Conservation (phyloP, 2,113 vertebrate genomes). For the Myanophis thanlyinensis region DNA sequence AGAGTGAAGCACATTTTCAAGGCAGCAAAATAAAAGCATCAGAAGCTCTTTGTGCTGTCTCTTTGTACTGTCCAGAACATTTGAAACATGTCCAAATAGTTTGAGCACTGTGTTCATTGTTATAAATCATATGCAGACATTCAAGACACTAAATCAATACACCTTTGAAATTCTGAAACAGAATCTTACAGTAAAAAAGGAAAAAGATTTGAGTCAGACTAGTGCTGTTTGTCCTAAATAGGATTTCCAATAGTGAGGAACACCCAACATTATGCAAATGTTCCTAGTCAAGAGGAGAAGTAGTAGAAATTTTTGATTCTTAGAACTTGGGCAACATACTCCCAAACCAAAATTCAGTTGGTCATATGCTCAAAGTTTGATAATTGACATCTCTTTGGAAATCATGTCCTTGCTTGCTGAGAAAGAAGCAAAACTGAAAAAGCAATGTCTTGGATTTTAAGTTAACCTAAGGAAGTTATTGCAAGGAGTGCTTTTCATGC, state of each 20-base stretch:
- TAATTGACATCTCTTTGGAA: not conserved
- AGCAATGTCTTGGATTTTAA: not conserved
- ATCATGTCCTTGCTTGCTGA: constrained; percentile 13
- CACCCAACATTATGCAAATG: not conserved
- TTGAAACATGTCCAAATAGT: constrained; percentile 31
- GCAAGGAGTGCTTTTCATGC: not conserved
- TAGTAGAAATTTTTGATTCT: constrained; percentile 11
- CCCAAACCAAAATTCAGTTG: constrained; percentile 8
- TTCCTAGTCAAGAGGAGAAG: constrained; percentile 8
- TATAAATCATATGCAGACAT: constrained; percentile 57
- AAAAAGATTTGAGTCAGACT: constrained; percentile 24
- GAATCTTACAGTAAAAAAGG: constrained; percentile 30
- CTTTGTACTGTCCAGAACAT: constrained; percentile 30
- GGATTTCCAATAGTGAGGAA: constrained; percentile 13
- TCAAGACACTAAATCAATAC: constrained; percentile 56
- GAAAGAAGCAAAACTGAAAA: constrained; percentile 24
- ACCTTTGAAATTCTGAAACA: constrained; percentile 46
- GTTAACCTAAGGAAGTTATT: not conserved
- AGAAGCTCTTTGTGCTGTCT: constrained; percentile 14
- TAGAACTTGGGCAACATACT: constrained; percentile 8
- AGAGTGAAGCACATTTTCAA: not conserved
- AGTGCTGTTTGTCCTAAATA: constrained; percentile 38
- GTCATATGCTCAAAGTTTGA: constrained; percentile 6
- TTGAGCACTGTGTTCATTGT: constrained; percentile 37
- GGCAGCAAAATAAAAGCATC: constrained; percentile 14